phyloP scores from a whole-genome alignment of 1,140 invertebrate species.

The Phymorhynchus buccinoides region DNA sequence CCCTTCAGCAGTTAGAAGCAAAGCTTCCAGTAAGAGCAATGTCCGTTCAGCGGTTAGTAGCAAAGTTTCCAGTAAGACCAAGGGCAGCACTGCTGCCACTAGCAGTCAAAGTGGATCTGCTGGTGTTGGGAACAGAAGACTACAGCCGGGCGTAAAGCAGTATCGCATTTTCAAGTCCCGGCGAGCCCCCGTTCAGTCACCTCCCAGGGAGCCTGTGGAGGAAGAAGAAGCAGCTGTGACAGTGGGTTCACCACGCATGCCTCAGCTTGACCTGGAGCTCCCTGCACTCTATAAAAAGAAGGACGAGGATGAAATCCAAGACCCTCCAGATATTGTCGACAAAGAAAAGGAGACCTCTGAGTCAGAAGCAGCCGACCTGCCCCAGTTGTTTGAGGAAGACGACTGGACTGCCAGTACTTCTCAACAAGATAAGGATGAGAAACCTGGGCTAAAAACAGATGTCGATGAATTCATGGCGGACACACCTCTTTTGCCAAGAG shows the following conservation, averaged over 20 bases:
- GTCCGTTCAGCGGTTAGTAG: background rate
- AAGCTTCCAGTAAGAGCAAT: background rate
- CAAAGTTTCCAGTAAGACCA: background rate
- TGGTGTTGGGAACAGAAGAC: slow-evolving; percentile 6
- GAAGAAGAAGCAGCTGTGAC: slow-evolving; percentile 26
- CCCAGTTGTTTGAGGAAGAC: background rate
- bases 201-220: slow-evolving; percentile 36
- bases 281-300: background rate
- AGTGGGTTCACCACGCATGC: slow-evolving; percentile 22
- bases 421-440: background rate
- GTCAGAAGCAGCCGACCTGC: background rate
- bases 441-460: background rate
- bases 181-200: slow-evolving; percentile 36
- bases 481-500: background rate
- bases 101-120: background rate
- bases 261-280: slow-evolving; percentile 18
- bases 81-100: background rate
- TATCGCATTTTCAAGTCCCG: slow-evolving; percentile 54
- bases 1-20: background rate
- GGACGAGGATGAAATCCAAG: background rate
- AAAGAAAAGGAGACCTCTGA: background rate
- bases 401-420: background rate
- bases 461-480: background rate
- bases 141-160: slow-evolving; percentile 19
- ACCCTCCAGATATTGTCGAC: slow-evolving; percentile 28